Base-by-base conservation (phyloP, 2,797 vertebrate genomes). In the Pseudotriccus pelzelni region DNA sequence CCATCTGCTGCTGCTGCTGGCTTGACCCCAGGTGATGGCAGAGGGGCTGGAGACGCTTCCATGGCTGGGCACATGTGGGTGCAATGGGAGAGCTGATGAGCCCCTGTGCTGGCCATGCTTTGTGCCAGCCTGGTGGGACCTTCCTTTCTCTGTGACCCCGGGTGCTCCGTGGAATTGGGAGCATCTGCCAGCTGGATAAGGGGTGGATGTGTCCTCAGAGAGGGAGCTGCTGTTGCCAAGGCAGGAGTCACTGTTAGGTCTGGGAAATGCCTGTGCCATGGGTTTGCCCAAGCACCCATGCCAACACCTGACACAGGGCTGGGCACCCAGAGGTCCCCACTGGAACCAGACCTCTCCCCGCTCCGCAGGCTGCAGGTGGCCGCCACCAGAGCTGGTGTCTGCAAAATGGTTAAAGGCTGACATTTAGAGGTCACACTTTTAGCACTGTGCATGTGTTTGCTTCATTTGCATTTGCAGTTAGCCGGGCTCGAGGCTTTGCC, bases 391-490 rank as follows among this genome's bases (percentile, higher is more conserved):
- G 84, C 78, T 43, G 27, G 59, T 73, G 84, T 83, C 93, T 92
- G 94, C 81, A 90, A 67, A 86, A 74, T 14, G 60, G 94, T 90
- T 84, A 74, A 92, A 79, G 82, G 62, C 93, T 97, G 92, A 95
- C 93, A 96, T 96, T 96, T 94, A 94, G 96, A 96, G 94, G 96
- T 97, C 92, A 85, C 90, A 43, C 93, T 92, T 84, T 25, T 76
- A 96, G 81, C 92, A 55, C 37, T 47, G 92, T 92, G 93, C 93
- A 78, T 94, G 92, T 85, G 79, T 91, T 94, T 83, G 91, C 89
- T 95, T 93, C 79, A 92, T 96, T 96, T 96, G 87, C 95, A 88
- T 95, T 93, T 94, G 95, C 82, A 91, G 95, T 94, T 89, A 92
- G 93, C 94, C 90, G 44, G 70, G 88, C 89, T 96, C 30, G 4